A percentile compares a stretch with the other conserved stretches of the same genome.
phyloP scores from a whole-genome alignment of 2,113 vertebrate species.

The Progne subis region DNA sequence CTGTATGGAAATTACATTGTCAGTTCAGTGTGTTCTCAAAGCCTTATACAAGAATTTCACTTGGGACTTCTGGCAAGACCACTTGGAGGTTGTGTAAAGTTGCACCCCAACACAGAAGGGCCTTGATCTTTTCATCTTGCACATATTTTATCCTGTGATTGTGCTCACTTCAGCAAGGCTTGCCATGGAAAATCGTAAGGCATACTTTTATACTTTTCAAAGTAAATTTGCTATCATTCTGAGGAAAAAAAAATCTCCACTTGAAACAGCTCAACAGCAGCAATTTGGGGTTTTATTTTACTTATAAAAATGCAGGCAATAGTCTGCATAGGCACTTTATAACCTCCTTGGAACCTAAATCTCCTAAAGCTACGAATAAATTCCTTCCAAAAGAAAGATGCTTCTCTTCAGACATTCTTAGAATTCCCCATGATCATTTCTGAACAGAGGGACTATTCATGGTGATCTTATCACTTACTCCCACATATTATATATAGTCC shows the following conservation, averaged over 20 bases:
- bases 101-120: not conserved
- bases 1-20: not conserved
- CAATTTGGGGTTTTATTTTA: not conserved
- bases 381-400: conserved; percentile 6
- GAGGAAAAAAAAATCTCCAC: not conserved
- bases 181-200: not conserved
- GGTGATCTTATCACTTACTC: not conserved
- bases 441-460: not conserved
- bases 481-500: not conserved
- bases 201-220: not conserved
- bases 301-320: not conserved
- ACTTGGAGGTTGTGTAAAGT: not conserved
- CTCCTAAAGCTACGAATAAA: not conserved
- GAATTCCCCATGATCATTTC: not conserved
- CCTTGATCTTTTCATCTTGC: not conserved
- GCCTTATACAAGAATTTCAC: not conserved
- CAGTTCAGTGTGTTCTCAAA: not conserved
- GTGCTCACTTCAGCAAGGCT: not conserved
- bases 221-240: not conserved
- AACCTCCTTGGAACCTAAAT: not conserved
- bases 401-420: not conserved
- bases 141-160: not conserved
- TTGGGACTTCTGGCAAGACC: not conserved
- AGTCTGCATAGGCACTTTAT: not conserved
- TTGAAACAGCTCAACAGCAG: not conserved